Evolutionary conservation across 2,113 vertebrate species (phyloP).

Genomic region (Potamarius usumacintae): DNA sequence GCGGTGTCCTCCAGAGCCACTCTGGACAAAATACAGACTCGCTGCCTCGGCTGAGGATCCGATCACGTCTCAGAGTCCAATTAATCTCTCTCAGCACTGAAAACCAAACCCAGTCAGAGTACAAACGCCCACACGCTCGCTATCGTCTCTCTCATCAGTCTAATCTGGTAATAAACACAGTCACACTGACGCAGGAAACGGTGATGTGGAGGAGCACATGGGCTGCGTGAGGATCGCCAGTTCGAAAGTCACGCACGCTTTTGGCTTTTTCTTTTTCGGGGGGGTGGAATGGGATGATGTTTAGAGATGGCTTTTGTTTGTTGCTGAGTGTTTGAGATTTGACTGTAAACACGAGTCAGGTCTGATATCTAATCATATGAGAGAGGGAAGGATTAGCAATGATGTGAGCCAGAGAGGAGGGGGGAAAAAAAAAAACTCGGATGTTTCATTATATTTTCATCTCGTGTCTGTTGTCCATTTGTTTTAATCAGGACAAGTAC

Average conservation of each 20-base stretch:
- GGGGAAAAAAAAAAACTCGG: background rate
- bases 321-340: background rate
- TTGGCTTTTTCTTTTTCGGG: too few species aligned
- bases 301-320: background rate
- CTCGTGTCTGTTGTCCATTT: background rate
- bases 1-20: slow-evolving; percentile 48
- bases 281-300: too few species aligned
- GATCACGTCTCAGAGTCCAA: slow-evolving; percentile 54
- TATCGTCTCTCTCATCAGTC: background rate
- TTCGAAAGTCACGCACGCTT: background rate
- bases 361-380: background rate
- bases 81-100: slow-evolving; percentile 27
- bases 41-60: background rate
- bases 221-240: background rate
- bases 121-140: background rate
- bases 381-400: background rate
- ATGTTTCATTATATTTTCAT: slow-evolving; percentile 14
- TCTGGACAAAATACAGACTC: slow-evolving; percentile 10
- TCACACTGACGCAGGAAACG: background rate
- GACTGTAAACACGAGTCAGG: slow-evolving; percentile 3
- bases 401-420: background rate
- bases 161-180: background rate
- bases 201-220: background rate
- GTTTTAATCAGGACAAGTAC: slow-evolving; percentile 7
- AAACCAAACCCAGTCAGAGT: background rate